phyloP scores from a whole-genome alignment of 2,113 vertebrate species.

The Seriola quinqueradiata region DNA sequence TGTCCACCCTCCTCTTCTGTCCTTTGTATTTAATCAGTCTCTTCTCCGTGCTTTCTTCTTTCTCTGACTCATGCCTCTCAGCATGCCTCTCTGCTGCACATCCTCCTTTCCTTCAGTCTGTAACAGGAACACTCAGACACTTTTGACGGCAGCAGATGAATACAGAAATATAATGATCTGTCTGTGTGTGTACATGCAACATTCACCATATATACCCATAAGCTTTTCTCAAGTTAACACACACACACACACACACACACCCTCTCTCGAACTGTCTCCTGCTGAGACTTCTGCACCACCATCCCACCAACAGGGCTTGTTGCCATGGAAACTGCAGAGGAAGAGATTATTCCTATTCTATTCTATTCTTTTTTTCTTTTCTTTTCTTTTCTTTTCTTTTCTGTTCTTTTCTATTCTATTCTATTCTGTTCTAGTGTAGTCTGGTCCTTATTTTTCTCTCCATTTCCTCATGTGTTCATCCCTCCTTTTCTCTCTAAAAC shows the following conservation, averaged over 20 bases:
- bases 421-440: too few relatives aligned
- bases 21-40: too few relatives aligned
- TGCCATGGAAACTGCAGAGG: slow-evolving; percentile 74
- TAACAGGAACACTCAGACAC: background rate
- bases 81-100: slow-evolving; percentile 15
- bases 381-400: too few relatives aligned
- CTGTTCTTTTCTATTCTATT: slow-evolving; percentile 40
- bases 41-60: background rate
- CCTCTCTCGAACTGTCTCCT: slow-evolving; percentile 69
- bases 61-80: slow-evolving; percentile 37
- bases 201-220: slow-evolving; percentile 14
- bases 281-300: slow-evolving; percentile 72
- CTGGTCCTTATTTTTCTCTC: too few relatives aligned
- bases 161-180: slow-evolving; percentile 9
- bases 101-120: background rate
- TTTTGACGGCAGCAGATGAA: slow-evolving; percentile 11
- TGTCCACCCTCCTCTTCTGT: background rate
- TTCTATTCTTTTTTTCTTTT: slow-evolving; percentile 12
- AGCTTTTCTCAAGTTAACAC: slow-evolving; percentile 32
- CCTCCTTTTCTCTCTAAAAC: too few relatives aligned
- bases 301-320: slow-evolving; percentile 74
- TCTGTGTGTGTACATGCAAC: slow-evolving; percentile 10
- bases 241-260: background rate
- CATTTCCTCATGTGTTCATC: too few relatives aligned
- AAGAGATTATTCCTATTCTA: slow-evolving; percentile 64